A percentile compares a stretch with the other conserved stretches of the same genome.
Evolutionary conservation across 2,888 invertebrate species (phyloP).

Genomic region (Brachycybe producta): DNA sequence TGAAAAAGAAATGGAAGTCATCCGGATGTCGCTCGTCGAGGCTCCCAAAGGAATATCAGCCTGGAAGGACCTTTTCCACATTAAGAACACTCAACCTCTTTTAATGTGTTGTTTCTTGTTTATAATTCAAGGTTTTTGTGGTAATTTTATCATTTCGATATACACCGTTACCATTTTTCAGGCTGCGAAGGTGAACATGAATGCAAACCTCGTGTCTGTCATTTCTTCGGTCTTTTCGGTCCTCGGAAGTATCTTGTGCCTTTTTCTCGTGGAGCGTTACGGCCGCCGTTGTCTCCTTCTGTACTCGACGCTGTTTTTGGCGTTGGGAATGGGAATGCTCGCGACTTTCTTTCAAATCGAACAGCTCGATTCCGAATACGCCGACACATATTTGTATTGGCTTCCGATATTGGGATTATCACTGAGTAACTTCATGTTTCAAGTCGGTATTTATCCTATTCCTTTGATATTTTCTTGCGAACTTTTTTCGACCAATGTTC

Average conservation of each 20-base stretch:
- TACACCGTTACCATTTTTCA: constrained; percentile 61
- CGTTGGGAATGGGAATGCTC: constrained; percentile 62
- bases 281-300: constrained; percentile 65
- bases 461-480: constrained; percentile 71
- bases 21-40: constrained; percentile 55
- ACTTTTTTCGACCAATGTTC: constrained; percentile 52
- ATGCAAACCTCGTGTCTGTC: constrained; percentile 51
- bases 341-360: constrained; percentile 71
- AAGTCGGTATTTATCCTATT: constrained; percentile 65
- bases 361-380: constrained; percentile 41
- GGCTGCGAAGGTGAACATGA: constrained; percentile 47
- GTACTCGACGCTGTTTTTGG: constrained; percentile 56
- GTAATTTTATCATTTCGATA: constrained; percentile 70
- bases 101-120: constrained; percentile 72
- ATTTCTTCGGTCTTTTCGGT: constrained; percentile 75
- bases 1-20: constrained; percentile 58
- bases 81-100: constrained; percentile 59
- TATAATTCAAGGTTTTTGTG: constrained; percentile 86
- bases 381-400: constrained; percentile 44
- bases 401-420: constrained; percentile 58
- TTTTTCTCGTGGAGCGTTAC: constrained; percentile 61
- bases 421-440: constrained; percentile 64
- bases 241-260: constrained; percentile 55
- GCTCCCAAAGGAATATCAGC: too few species aligned
- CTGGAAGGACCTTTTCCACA: constrained; percentile 49